phyloP scores from a whole-genome alignment of 2,113 vertebrate genomes.

The Seriola rivoliana region DNA sequence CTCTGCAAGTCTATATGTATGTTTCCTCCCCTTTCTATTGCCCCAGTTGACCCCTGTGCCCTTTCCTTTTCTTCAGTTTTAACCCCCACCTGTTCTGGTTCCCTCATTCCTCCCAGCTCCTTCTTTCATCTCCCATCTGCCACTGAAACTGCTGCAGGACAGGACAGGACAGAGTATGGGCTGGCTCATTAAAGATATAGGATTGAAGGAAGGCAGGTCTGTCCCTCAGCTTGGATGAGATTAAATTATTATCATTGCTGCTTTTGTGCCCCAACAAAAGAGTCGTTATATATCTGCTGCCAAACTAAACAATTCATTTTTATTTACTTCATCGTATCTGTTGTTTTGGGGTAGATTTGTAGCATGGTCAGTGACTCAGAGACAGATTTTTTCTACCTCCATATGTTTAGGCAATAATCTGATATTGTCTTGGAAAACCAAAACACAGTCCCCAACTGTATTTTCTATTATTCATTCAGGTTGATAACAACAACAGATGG shows the following conservation, averaged over 20 bases:
- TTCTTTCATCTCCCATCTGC: slow-evolving; percentile 86
- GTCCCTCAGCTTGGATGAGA: slow-evolving; percentile 25
- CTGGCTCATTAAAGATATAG: slow-evolving; percentile 44
- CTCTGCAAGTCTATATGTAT: slow-evolving; percentile 56
- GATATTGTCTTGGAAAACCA: not conserved
- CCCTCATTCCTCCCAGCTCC: slow-evolving; percentile 64
- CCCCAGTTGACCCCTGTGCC: slow-evolving; percentile 73
- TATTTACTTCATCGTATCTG: slow-evolving; percentile 4
- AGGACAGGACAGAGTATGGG: slow-evolving; percentile 16
- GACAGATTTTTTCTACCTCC: slow-evolving; percentile 18
- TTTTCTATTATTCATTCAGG: no score
- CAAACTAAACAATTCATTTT: slow-evolving; percentile 43
- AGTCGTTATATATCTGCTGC: slow-evolving; percentile 63
- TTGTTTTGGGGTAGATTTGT: slow-evolving; percentile 19
- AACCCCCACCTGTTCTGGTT: slow-evolving; percentile 80
- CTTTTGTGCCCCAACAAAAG: slow-evolving; percentile 57
- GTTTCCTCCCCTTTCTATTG: slow-evolving; percentile 68
- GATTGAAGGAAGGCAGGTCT: slow-evolving; percentile 40
- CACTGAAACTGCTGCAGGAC: slow-evolving; percentile 61
- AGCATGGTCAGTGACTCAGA: not conserved
- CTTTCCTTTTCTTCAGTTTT: slow-evolving; percentile 77
- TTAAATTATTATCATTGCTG: slow-evolving; percentile 60
- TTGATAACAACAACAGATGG: no score
- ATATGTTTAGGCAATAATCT: slow-evolving; percentile 20
- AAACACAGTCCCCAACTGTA: not conserved